Evolutionary conservation across 2,888 invertebrate genomes (phyloP).

Genomic region (Orthosia gothica): DNA sequence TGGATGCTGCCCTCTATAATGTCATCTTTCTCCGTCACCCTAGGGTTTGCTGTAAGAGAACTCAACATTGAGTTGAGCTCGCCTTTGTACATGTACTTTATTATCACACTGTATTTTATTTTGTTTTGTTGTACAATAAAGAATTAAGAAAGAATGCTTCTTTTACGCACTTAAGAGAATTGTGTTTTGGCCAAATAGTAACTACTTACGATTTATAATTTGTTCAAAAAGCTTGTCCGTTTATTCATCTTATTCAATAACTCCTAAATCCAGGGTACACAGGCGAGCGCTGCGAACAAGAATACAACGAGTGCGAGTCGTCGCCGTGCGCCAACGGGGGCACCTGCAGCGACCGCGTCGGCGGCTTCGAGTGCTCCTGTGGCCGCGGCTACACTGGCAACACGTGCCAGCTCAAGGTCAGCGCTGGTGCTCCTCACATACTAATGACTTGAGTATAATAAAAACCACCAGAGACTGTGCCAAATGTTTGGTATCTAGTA

Average conservation of each 20-base stretch:
- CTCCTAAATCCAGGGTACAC: slow-evolving; percentile 91
- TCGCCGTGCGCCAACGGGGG: slow-evolving; percentile 95
- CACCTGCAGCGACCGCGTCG: slow-evolving; percentile 94
- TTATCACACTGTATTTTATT: too few relatives aligned
- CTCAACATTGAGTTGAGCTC: too few relatives aligned
- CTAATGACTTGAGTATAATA: slow-evolving; percentile 5
- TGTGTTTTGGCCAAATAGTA: neutral
- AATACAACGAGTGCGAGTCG: slow-evolving; percentile 95
- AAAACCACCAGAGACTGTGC: too few relatives aligned
- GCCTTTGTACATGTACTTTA: too few relatives aligned
- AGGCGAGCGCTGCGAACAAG: slow-evolving; percentile 94
- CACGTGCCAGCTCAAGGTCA: slow-evolving; percentile 94
- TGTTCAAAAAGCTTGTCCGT: neutral
- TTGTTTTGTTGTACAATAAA: too few relatives aligned
- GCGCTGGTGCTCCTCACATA: slow-evolving; percentile 13
- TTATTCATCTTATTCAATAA: neutral
- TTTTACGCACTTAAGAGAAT: neutral
- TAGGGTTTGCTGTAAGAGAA: too few relatives aligned
- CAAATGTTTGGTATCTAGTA: too few relatives aligned
- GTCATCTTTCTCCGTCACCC: too few relatives aligned
- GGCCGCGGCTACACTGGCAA: slow-evolving; percentile 94
- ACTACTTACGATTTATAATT: neutral
- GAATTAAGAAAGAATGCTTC: too few relatives aligned
- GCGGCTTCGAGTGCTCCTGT: slow-evolving; percentile 93
- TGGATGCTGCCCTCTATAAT: too few relatives aligned